Base-by-base conservation (phyloP, 2,113 vertebrate genomes). In the Anolis sagrei region DNA sequence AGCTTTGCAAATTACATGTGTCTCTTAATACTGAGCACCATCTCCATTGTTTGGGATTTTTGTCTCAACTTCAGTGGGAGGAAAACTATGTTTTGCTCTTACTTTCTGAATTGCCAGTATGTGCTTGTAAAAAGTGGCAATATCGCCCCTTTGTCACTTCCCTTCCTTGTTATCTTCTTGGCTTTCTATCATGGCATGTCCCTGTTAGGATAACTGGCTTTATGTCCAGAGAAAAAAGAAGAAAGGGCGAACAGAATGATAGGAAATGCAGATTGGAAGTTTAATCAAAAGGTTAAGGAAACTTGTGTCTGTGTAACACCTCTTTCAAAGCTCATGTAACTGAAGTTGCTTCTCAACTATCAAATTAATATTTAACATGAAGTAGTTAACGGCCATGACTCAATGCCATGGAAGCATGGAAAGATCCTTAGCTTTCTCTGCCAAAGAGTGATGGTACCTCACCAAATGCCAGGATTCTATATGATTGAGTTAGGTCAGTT, bases 71-170 rank as follows among this genome's bases (percentile, higher is more conserved):
- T 73, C 81, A 82, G 39, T 51, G 21, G 34, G 70, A 66, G 11
- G 2, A 86, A 39, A 81, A 36, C 14, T 70, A 16, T 70, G 27
- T 69, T 27, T 36, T 78, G 66, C 19, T 91, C 92, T 90, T 94
- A 94, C 94, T 96, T 95, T 39, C 44, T 23, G 23, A 68, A 23
- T 72, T 7, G 34, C 9, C n/a, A 44, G 27, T 39, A n/a, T 32
- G 68, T 48, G 18, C 29, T 48, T 61, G 23, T 4, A 21, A 44
- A 34, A 9, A 73, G 68, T 18, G 49, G 18, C 9, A 32, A 6
- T 1, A 16, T 27, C 25, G 51, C 9, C 39, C 25, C 23, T 66
- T 23, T 23, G 36, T 62, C 11, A 21, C 21, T 72, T 29, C 48
- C 3, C 54, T 19, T 36, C 54, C 21, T 18, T 70, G 66, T 79